phyloP scores from a whole-genome alignment of 1,140 invertebrate species.

The Bombus superbus region DNA sequence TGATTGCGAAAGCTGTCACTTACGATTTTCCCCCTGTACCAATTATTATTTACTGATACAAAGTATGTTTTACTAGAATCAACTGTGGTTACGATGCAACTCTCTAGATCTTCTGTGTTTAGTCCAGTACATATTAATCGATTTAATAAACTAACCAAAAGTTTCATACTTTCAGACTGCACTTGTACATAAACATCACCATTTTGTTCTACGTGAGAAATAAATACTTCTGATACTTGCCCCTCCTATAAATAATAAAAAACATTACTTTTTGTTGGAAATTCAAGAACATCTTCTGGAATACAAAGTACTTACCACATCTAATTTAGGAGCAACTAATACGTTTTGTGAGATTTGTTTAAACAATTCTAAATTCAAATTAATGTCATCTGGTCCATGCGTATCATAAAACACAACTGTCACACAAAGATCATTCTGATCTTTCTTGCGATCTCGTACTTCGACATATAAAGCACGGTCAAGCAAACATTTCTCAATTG shows the following conservation, averaged over 20 bases:
- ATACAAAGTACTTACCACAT: slow-evolving; percentile 44
- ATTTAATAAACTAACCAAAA: slow-evolving; percentile 72
- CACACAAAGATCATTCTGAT: slow-evolving; percentile 39
- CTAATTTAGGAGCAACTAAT: slow-evolving; percentile 37
- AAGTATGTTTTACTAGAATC: slow-evolving; percentile 76
- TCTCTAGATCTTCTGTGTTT: slow-evolving; percentile 53
- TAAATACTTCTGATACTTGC: slow-evolving; percentile 76
- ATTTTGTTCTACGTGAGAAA: slow-evolving; percentile 77
- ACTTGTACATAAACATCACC: slow-evolving; percentile 82
- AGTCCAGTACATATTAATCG: slow-evolving; percentile 64
- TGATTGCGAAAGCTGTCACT: slow-evolving; percentile 63
- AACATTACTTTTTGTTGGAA: not conserved
- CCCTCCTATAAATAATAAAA: slow-evolving; percentile 62
- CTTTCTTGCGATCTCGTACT: slow-evolving; percentile 36
- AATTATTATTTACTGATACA: slow-evolving; percentile 70
- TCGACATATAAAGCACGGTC: slow-evolving; percentile 58
- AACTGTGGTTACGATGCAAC: slow-evolving; percentile 54
- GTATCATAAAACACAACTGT: slow-evolving; percentile 69
- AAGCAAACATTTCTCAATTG: slow-evolving; percentile 62
- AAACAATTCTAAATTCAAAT: slow-evolving; percentile 73
- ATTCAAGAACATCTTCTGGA: not conserved
- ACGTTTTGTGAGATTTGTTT: slow-evolving; percentile 62
- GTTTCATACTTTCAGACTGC: slow-evolving; percentile 74
- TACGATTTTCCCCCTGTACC: slow-evolving; percentile 74
- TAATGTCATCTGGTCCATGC: slow-evolving; percentile 60